Conservation (phyloP, 2,797 vertebrate species). For the Aselliscus stoliczkanus region DNA sequence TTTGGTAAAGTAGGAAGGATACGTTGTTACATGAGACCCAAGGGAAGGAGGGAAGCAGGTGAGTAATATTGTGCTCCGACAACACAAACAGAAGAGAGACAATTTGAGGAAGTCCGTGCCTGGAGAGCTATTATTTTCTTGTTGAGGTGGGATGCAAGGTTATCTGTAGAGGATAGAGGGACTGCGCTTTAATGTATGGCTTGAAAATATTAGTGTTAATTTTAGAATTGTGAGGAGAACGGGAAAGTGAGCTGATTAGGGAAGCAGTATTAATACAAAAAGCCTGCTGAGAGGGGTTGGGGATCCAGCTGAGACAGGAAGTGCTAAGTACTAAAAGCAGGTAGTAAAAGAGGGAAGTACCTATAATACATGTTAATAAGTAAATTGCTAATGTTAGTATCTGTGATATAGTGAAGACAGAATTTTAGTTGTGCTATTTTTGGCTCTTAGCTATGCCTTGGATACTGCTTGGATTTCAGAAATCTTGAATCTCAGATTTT, state of each 20-base stretch:
- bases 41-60: background rate
- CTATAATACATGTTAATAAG: background rate
- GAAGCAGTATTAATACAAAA: background rate
- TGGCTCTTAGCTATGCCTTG: background rate
- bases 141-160: background rate
- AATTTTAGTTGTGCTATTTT: slow-evolving; percentile 23
- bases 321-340: background rate
- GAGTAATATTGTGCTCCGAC: background rate
- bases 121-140: background rate
- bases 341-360: background rate
- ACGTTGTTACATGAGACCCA: background rate
- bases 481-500: background rate
- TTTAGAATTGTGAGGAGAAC: background rate
- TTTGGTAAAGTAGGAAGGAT: background rate
- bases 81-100: background rate
- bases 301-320: background rate
- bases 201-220: background rate
- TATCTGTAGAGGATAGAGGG: background rate
- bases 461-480: background rate
- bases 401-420: background rate
- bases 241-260: background rate
- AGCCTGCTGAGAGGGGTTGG: background rate
- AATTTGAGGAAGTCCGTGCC: background rate
- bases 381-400: background rate
- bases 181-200: background rate